phyloP scores from a whole-genome alignment of 2,113 vertebrate species.

The Pimephales promelas region DNA sequence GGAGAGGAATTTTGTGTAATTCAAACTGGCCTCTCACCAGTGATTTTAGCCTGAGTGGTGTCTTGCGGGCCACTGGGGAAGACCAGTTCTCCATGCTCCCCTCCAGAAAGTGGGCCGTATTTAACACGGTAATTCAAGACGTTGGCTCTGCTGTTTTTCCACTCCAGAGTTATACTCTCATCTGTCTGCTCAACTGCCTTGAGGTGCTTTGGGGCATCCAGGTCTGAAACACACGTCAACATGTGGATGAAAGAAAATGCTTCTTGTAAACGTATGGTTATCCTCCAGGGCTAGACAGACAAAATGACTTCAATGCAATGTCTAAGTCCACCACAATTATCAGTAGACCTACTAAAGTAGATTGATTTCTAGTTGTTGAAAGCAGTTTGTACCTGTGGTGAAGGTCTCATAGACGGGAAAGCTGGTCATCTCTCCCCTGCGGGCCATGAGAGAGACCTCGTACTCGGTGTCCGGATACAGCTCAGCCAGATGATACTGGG shows the following conservation, averaged over 20 bases:
- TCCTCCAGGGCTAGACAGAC: not conserved
- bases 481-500: constrained; percentile 86
- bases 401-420: constrained; percentile 83
- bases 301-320: constrained; percentile 8
- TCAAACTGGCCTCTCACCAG: constrained; percentile 65
- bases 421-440: constrained; percentile 80
- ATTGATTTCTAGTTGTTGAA: not conserved
- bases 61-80: constrained; percentile 80
- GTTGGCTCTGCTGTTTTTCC: constrained; percentile 87
- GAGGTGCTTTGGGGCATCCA: constrained; percentile 90
- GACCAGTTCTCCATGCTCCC: constrained; percentile 86
- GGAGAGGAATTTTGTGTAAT: constrained; percentile 6
- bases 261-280: constrained; percentile 1
- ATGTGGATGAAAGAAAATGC: not conserved
- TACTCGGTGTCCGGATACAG: constrained; percentile 90
- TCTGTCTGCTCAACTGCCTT: constrained; percentile 86
- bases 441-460: constrained; percentile 84
- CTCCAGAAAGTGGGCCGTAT: constrained; percentile 92
- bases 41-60: constrained; percentile 86
- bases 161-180: constrained; percentile 89
- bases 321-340: constrained; percentile 8
- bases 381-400: constrained; percentile 80
- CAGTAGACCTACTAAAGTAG: not conserved
- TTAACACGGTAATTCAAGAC: constrained; percentile 89
- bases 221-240: constrained; percentile 73